Percentiles rank a stretch among this genome's conserved stretches.
These are phyloP conservation scores for Dryobates pubescens DNA, from an alignment of 2,797 vertebrate species.

Conservation along the genomic window DNA sequence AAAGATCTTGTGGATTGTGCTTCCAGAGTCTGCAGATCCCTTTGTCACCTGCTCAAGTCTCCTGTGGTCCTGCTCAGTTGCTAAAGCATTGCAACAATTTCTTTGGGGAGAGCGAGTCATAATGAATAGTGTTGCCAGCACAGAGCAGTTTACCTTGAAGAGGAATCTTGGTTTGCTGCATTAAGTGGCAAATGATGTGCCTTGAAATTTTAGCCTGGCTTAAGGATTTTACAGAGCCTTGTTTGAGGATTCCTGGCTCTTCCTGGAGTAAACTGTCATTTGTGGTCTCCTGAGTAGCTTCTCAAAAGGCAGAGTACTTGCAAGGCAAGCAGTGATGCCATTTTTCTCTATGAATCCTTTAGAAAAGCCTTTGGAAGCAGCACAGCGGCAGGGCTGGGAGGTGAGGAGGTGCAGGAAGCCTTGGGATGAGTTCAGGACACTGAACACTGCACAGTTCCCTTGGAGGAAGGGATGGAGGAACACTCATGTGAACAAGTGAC, in stretches of 20 bases:
- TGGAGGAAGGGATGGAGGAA: neutral
- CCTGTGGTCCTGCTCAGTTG: neutral
- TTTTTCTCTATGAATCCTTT: neutral
- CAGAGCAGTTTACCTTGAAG: neutral
- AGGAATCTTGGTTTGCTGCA: neutral
- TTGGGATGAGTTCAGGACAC: neutral
- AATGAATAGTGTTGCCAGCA: neutral
- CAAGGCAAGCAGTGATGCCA: neutral
- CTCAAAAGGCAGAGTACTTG: neutral
- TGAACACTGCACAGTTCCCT: neutral
- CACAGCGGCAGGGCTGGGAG: neutral
- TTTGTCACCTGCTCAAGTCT: neutral
- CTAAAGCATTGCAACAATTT: slow-evolving; percentile 1
- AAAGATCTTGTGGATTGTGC: neutral
- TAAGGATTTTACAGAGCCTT: neutral
- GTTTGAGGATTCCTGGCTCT: neutral
- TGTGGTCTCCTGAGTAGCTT: neutral
- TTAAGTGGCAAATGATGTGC: neutral
- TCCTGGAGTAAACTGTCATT: neutral
- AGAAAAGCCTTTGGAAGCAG: neutral
- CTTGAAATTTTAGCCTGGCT: neutral
- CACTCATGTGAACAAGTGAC: neutral
- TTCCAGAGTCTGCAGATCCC: neutral
- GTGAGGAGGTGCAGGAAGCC: neutral
- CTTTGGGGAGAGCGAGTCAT: neutral